Evolutionary conservation across 2,113 vertebrate genomes (phyloP).

Genomic region (Lanius ludovicianus): DNA sequence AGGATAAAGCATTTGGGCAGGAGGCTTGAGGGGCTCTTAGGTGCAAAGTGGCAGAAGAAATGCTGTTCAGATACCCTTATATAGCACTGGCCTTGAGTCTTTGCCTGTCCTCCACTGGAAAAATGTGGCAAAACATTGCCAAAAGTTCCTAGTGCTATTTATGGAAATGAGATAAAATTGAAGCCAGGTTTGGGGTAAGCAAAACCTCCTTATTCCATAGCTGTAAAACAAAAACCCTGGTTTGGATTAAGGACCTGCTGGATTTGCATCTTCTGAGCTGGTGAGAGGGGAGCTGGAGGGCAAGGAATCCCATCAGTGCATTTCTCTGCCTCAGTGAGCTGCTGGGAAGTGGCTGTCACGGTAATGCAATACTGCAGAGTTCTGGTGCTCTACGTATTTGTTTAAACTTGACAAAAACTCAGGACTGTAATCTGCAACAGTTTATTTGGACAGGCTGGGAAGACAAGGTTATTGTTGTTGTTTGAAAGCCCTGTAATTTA

Average conservation of each 20-base stretch:
- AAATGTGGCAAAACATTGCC: constrained; percentile 38
- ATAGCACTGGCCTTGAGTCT: constrained; percentile 3
- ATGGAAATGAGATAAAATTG: constrained; percentile 68
- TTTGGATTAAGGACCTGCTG: constrained; percentile 35
- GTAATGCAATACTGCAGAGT: background rate
- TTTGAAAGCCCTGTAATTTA: background rate
- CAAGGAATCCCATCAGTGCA: fast-evolving
- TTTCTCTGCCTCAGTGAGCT: background rate
- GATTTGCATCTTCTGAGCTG: constrained; percentile 13
- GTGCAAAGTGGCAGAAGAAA: background rate
- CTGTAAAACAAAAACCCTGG: constrained; percentile 52
- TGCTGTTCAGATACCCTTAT: background rate
- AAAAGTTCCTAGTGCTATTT: constrained; percentile 57
- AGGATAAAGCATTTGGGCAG: constrained; percentile 2
- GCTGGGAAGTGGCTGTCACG: background rate
- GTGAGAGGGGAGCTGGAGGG: background rate
- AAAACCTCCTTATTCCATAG: constrained; percentile 30
- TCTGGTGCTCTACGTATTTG: background rate
- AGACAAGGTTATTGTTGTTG: constrained; percentile 11
- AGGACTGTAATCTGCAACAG: constrained; percentile 20
- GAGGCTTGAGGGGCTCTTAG: background rate
- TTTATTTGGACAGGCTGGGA: constrained; percentile 35
- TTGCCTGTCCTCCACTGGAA: constrained; percentile 9
- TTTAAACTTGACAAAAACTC: constrained; percentile 46
- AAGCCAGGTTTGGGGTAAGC: constrained; percentile 62